Base-by-base conservation (phyloP, 1,140 invertebrate species). In the Hestina assimilis region DNA sequence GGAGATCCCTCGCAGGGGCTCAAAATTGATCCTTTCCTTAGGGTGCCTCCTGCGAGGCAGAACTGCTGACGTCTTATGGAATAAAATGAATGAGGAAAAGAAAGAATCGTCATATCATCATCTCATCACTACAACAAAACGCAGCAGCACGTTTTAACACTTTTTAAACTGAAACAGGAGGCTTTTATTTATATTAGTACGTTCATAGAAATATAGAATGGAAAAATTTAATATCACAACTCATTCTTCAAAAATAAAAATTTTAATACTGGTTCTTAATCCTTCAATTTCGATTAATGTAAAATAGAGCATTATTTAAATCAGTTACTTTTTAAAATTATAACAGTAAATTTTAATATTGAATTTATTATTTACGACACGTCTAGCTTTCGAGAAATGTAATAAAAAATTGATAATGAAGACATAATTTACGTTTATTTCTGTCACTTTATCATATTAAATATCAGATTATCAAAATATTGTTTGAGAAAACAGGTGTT, bases 251-350 rank as follows among this genome's bases (percentile, higher is more conserved):
- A 54, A 12, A 54, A 54, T 54, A 45, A 54, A 33, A 43, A 9
- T 14, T 47, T 56, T 46, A 47, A 41, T 48, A 42, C 35, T 8
- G 12, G 46, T 42, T 35, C 55, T 26, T 50, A 58, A 58, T 58
- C 46, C 40, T 42, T n/a, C 41, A 15, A 50, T 50, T 58, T 58
- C 46, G 38, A 58, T 58, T 50, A 51, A 31, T 28, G 28, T 42
- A 43, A 50, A 58, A 50, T 42, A 14, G 28, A 58, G 40, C 46
- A 24, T 51, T 26, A 51, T 57, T 48, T 38, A 58, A 50, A 58
- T 50, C 31, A 51, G 38, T 33, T 46, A 12, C 21, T 41, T 40
- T 51, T 51, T 54, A 54, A 54, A 54, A 33, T 20, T 19, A 31
- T 54, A 58, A 48, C 43, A 58, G 46, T 43, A 50, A 20, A 35